These are phyloP conservation scores for Mesocricetus auratus DNA, from an alignment of 2,113 vertebrate species.

Conservation along the genomic window DNA sequence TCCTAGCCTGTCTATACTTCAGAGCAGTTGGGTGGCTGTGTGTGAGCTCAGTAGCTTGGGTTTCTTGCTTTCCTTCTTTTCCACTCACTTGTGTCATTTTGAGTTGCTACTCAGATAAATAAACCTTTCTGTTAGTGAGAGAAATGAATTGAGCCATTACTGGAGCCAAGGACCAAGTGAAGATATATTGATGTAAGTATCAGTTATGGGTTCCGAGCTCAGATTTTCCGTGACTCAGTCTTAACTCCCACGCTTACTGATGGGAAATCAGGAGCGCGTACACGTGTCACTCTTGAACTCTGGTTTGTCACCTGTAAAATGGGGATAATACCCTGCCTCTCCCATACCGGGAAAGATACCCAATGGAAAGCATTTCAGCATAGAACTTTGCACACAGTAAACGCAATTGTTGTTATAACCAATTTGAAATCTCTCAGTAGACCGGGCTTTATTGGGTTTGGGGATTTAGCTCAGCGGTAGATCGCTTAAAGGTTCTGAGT, in stretches of 20 bases:
- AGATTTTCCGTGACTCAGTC: constrained; percentile 14
- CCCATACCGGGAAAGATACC: not conserved
- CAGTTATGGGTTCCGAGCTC: not conserved
- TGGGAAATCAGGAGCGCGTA: not conserved
- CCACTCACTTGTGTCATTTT: not conserved
- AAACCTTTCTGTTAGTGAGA: constrained; percentile 6
- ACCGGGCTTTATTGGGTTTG: not conserved
- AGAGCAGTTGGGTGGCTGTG: not conserved
- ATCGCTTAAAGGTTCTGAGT: no score
- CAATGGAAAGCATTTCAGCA: not conserved
- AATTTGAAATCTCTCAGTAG: not conserved
- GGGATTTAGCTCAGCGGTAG: no score
- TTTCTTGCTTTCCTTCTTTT: not conserved
- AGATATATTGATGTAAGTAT: not conserved
- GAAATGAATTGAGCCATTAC: constrained; percentile 30
- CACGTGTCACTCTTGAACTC: not conserved
- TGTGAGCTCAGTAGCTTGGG: not conserved
- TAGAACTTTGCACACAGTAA: not conserved
- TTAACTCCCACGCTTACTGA: not conserved
- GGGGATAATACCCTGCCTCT: not conserved
- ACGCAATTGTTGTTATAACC: not conserved
- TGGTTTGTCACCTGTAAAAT: not conserved
- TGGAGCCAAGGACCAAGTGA: not conserved
- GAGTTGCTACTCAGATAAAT: not conserved
- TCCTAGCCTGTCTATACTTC: not conserved